Percentiles rank a stretch among this genome's conserved stretches.
Evolutionary conservation across 2,113 vertebrate genomes (phyloP).

Genomic region (crab-eating macaque (Macaca fascicularis)): DNA sequence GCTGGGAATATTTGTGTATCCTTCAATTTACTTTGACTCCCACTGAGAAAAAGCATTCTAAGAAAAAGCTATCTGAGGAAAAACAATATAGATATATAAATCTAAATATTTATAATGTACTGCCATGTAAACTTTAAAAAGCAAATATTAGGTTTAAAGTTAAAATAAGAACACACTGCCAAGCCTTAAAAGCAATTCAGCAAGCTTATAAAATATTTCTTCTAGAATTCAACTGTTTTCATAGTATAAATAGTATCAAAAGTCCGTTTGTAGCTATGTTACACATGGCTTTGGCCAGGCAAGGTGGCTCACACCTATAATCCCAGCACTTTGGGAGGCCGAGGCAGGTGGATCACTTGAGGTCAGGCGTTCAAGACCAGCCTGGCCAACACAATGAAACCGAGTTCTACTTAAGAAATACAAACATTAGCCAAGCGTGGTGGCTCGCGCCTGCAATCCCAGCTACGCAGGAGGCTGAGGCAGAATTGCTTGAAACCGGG

Average conservation of each 20-base stretch:
- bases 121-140: conserved; percentile 32
- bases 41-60: conserved; percentile 41
- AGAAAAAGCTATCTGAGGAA: conserved; percentile 21
- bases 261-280: neutral
- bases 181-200: conserved; percentile 39
- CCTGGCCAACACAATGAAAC: too few relatives aligned
- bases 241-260: neutral
- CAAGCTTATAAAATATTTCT: conserved; percentile 31
- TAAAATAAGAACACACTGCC: conserved; percentile 10
- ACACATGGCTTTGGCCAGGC: neutral
- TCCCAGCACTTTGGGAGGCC: too few relatives aligned
- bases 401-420: too few relatives aligned
- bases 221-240: neutral
- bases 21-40: conserved; percentile 33
- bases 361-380: too few relatives aligned
- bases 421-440: too few relatives aligned
- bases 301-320: too few relatives aligned
- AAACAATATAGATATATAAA: neutral
- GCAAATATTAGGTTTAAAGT: conserved; percentile 15
- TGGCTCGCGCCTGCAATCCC: too few relatives aligned
- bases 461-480: too few relatives aligned
- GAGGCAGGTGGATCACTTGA: too few relatives aligned
- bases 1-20: neutral
- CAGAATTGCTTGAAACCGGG: too few relatives aligned
- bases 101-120: conserved; percentile 8